Base-by-base conservation (phyloP, 2,113 vertebrate species). In the Crocuta crocuta region DNA sequence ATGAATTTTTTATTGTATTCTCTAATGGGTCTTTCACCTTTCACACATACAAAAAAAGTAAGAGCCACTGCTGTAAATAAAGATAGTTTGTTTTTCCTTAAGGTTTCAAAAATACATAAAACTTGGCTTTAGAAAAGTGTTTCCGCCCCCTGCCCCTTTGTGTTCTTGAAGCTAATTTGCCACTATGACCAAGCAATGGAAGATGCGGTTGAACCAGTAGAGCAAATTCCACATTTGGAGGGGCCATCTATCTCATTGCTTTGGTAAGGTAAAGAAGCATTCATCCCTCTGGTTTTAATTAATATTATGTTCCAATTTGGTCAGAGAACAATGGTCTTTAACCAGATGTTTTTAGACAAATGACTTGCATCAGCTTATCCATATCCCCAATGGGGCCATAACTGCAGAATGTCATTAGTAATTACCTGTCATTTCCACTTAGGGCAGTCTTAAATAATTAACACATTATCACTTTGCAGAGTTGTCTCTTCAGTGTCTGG, bases 311-410 rank as follows among this genome's bases (percentile, higher is more conserved):
- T 96, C 86, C 65, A 71, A 53, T 2, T 61, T 2, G 1, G 81
- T 91, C 89, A 97, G 92, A 89, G 73, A 78, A 92, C 79, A 89
- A 24, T 86, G 92, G 82, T 96, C 93, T 91, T 93, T 91, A 97
- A 90, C 58, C 97, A 97, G 81, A 97, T 96, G 96, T 66, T 97
- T 91, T 96, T 80, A 96, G 68, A 86, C 79, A 96, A 90, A 89
- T 92, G 95, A 89, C 96, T 92, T 84, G 61, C 19, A 71, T 98
- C 90, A 90, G 90, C 68, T 90, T 90, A 87, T 92, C 48, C 28
- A 26, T 58, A 94, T 81, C 88, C 83, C 80, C 68, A 10, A 50
- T 15, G 35, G 66, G 79, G 19, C 79, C 17, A 43, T 71, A 97
- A 94, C 43, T 23, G 87, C 19, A 82, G 73, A 65, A 73, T 88